These are phyloP conservation scores for Baryphthengus martii DNA, from an alignment of 2,113 vertebrate genomes.

Conservation along the genomic window DNA sequence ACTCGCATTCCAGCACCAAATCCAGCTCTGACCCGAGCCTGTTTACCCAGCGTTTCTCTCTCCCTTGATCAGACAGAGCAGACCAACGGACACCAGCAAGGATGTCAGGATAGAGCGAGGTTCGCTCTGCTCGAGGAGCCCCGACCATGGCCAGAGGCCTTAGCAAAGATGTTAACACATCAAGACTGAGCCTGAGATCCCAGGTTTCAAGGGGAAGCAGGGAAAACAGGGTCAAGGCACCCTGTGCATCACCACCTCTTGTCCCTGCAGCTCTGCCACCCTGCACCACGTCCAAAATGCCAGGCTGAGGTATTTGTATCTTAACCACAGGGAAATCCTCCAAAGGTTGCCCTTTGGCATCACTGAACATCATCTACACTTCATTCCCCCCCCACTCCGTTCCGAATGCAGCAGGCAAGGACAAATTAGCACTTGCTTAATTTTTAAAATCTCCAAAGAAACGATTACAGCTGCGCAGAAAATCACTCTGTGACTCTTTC, in stretches of 20 bases:
- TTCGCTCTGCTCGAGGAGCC: not conserved
- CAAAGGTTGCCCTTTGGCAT: not conserved
- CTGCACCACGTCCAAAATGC: fast-evolving
- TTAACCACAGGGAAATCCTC: not conserved
- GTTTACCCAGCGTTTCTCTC: not conserved
- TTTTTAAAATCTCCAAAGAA: not conserved
- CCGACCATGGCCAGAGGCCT: not conserved
- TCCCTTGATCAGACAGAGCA: not conserved
- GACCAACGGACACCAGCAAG: fast-evolving
- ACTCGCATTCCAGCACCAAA: not conserved
- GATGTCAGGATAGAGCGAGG: not conserved
- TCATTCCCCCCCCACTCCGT: not conserved
- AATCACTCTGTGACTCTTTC: not conserved
- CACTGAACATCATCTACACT: fast-evolving
- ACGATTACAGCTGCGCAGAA: not conserved
- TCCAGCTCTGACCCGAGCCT: not conserved
- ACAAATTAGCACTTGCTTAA: not conserved
- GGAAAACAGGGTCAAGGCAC: not conserved
- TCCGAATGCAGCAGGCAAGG: not conserved
- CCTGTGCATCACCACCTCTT: not conserved
- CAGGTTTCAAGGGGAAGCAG: not conserved
- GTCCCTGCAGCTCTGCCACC: not conserved
- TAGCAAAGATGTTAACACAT: not conserved
- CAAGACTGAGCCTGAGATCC: not conserved
- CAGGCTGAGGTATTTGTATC: not conserved